phyloP scores from a whole-genome alignment of 92 coral and sea anemone species.

The Parazoanthus darwini region DNA sequence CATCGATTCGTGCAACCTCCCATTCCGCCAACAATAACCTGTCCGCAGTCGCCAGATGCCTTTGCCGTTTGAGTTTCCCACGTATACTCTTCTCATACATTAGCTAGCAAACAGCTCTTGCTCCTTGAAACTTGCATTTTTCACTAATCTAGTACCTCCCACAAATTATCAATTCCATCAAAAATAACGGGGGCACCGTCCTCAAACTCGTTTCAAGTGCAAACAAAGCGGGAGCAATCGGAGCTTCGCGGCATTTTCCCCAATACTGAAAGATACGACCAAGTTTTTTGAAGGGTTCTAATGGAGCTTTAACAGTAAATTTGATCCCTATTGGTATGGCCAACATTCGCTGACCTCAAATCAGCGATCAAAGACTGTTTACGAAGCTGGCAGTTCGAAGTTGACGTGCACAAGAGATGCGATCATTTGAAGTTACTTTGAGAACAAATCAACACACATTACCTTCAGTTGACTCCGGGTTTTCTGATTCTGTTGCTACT shows the following conservation, averaged over 20 bases:
- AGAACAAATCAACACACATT: neutral
- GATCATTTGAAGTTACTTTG: neutral
- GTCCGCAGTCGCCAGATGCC: neutral
- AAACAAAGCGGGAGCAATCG: slow-evolving; percentile 14
- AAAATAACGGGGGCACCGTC: slow-evolving; percentile 9
- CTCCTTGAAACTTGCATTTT: neutral
- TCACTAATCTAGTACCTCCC: slow-evolving; percentile 23
- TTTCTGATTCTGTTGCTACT: slow-evolving; percentile 33
- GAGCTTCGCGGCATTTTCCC: neutral
- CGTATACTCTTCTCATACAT: neutral
- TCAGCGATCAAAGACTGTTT: slow-evolving; percentile 30
- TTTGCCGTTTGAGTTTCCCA: neutral
- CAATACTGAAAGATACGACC: neutral
- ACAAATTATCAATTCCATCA: slow-evolving; percentile 18
- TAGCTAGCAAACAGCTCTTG: neutral
- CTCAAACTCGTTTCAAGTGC: neutral
- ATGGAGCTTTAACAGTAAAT: neutral
- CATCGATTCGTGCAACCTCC: neutral
- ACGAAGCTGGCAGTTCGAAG: neutral
- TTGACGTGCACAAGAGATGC: neutral
- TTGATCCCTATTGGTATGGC: neutral
- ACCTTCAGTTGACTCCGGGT: slow-evolving; percentile 40
- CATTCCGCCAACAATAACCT: neutral
- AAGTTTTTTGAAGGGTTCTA: neutral
- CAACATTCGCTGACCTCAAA: neutral